Evolutionary conservation across 2,113 vertebrate species (phyloP).

Genomic region (Nesoenas mayeri): DNA sequence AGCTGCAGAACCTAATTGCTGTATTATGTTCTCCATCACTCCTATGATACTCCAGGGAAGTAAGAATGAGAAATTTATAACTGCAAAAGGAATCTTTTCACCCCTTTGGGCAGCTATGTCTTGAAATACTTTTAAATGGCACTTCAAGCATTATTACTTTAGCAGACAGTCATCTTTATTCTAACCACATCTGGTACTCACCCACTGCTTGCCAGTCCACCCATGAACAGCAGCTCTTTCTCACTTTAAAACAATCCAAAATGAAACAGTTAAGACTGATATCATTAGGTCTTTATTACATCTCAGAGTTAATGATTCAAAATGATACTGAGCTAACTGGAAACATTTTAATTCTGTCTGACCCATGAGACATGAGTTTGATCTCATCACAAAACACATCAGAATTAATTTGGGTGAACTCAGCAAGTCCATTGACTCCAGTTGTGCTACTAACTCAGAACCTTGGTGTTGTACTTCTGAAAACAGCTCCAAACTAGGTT

Average conservation of each 20-base stretch:
- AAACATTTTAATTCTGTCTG: constrained; percentile 1
- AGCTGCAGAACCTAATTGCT: constrained; percentile 28
- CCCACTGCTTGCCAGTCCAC: background rate
- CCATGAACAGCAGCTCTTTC: background rate
- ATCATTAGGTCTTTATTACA: background rate
- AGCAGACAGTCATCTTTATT: background rate
- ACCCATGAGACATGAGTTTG: background rate
- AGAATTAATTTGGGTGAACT: background rate
- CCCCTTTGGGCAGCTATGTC: background rate
- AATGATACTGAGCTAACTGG: background rate
- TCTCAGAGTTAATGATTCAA: background rate
- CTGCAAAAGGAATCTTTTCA: constrained; percentile 3
- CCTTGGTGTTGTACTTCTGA: background rate
- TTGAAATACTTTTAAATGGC: constrained; percentile 24
- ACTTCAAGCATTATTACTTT: constrained; percentile 39
- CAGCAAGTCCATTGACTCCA: background rate
- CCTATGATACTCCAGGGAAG: constrained; percentile 36
- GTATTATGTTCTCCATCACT: constrained; percentile 35
- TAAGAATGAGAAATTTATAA: constrained; percentile 32
- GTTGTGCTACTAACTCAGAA: background rate
- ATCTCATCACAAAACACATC: background rate
- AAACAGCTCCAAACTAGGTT: background rate
- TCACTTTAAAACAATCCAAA: background rate
- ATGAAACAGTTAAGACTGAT: background rate
- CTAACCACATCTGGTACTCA: background rate